These are phyloP conservation scores for Drosophila parthenogenetica DNA, from an alignment of 2,888 invertebrate species.

Conservation along the genomic window DNA sequence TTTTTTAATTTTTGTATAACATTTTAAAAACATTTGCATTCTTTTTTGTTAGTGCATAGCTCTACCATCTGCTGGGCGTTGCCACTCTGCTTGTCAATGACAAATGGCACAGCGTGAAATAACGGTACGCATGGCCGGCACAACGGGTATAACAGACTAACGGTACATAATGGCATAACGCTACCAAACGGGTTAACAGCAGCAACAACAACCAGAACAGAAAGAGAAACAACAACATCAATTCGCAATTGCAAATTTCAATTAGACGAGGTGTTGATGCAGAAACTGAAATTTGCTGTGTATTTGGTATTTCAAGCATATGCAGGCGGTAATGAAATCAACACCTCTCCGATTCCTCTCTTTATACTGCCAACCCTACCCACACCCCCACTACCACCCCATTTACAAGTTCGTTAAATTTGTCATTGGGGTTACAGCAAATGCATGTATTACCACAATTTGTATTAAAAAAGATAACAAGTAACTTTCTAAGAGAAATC, in stretches of 20 bases:
- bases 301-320: constrained; percentile 19
- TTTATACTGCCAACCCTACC: background rate
- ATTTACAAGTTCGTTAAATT: background rate
- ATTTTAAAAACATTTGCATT: too few species aligned
- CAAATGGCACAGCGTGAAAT: constrained; percentile 67
- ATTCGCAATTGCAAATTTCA: constrained; percentile 68
- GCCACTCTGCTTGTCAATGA: constrained; percentile 67
- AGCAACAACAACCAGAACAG: too few species aligned
- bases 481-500: too few species aligned
- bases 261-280: constrained; percentile 79
- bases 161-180: background rate
- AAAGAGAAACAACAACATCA: constrained; percentile 18
- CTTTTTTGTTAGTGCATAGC: constrained; percentile 31
- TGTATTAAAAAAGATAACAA: too few species aligned
- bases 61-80: constrained; percentile 47
- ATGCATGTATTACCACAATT: too few species aligned
- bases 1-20: too few species aligned
- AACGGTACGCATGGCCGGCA: constrained; percentile 2
- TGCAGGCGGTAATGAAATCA: background rate
- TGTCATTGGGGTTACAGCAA: too few species aligned
- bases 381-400: too few species aligned
- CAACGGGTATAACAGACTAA: constrained; percentile 2
- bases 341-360: background rate
- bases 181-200: background rate
- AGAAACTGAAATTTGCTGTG: constrained; percentile 46